Evolutionary conservation across 2,888 invertebrate genomes (phyloP).

Genomic region (Cartodere bifasciata): DNA sequence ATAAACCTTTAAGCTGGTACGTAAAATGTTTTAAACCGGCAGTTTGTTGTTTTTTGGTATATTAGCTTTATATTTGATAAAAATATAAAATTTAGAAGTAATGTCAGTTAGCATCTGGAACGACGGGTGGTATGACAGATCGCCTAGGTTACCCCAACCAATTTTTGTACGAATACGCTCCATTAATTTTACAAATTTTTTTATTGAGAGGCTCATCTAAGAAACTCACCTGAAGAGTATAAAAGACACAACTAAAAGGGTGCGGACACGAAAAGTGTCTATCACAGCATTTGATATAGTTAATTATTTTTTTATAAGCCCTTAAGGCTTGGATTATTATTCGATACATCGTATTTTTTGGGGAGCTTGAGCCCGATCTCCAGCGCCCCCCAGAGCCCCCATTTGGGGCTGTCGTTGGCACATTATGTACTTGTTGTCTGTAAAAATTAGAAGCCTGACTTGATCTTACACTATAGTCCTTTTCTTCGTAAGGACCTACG

Average conservation of each 20-base stretch:
- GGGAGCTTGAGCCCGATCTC: constrained; percentile 17
- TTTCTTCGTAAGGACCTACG: constrained; percentile 49
- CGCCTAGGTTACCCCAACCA: no score
- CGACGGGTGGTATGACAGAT: no score
- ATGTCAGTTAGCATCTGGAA: no score
- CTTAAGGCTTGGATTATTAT: constrained; percentile 33
- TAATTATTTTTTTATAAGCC: constrained; percentile 35
- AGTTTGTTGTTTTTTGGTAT: no score
- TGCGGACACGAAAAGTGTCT: constrained; percentile 46
- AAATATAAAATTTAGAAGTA: no score
- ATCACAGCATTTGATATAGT: constrained; percentile 38
- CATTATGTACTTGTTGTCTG: constrained; percentile 23
- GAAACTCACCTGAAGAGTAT: constrained; percentile 39
- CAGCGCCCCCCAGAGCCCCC: constrained; percentile 19
- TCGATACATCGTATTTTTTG: constrained; percentile 29
- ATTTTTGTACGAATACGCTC: no score
- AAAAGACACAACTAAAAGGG: constrained; percentile 46
- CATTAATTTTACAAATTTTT: no score
- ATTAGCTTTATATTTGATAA: no score
- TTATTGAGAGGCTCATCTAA: no score
- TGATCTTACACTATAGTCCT: constrained; percentile 27
- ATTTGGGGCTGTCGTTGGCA: no score
- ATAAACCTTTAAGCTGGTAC: no score
- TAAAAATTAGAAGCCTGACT: constrained; percentile 26
- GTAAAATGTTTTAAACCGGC: no score